phyloP scores from a whole-genome alignment of 2,888 invertebrate genomes.

The Laothoe populi region DNA sequence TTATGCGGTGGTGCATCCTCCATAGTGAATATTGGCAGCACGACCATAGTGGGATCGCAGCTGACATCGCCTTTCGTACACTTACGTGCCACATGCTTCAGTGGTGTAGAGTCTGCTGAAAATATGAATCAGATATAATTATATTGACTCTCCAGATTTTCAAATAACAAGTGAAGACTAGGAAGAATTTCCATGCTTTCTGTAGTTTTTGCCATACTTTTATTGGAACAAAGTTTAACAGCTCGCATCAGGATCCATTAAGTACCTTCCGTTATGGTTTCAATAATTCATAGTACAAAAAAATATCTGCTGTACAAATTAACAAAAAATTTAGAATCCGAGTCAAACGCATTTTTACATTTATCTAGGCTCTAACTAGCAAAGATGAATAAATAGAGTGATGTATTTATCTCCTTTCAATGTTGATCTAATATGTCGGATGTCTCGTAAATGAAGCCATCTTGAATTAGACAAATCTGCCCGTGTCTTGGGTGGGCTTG shows the following conservation, averaged over 20 bases:
- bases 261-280: no score
- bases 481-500: background rate
- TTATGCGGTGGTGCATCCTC: slow-evolving; percentile 63
- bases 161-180: no score
- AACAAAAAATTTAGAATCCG: no score
- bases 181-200: no score
- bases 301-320: no score
- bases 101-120: slow-evolving; percentile 2
- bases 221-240: no score
- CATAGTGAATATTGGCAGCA: slow-evolving; percentile 67
- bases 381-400: background rate
- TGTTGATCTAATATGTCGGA: background rate
- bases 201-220: no score
- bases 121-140: background rate
- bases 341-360: no score
- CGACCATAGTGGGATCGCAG: slow-evolving; percentile 59
- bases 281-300: no score
- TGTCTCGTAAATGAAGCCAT: background rate
- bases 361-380: no score
- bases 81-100: slow-evolving; percentile 3
- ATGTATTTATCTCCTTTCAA: background rate
- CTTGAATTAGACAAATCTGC: background rate
- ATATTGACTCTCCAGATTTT: no score
- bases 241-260: no score
- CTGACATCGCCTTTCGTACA: slow-evolving; percentile 36